Base-by-base conservation (phyloP, 2,888 invertebrate genomes). In the Apodemia mormo region DNA sequence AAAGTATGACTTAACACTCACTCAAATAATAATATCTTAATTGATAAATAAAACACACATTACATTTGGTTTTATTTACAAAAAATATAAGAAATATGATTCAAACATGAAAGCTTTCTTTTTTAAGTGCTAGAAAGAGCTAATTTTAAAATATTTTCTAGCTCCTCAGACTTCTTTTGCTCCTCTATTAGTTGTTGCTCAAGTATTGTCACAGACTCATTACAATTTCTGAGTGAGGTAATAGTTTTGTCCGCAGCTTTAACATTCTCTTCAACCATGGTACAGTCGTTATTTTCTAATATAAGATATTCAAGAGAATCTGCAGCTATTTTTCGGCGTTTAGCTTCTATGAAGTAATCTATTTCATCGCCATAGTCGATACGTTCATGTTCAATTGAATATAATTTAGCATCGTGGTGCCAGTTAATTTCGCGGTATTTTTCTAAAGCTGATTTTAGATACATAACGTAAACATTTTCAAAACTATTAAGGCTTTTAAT, bases 361-460 rank as follows among this genome's bases (percentile, higher is more conserved):
- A 93, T 70, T 65, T 89, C 88, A 80, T 92, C 91, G 71, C 87
- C 85, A 77, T 80, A 83, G 14, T 87, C 85, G 54, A 86, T 73
- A n/a, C 82, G 81, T 81, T 86, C 90, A 73, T 90, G 88, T 79
- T 92, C 91, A 52, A 88, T 80, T 71, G 80, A 76, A 40, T 92
- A 74, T 58, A 84, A 75, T 65, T 85, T 82, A 45, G 81, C 77
- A 73, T 88, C 83, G 80, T 95, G 95, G 86, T 95, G 94, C 96
- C 96, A 96, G 56, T 94, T 89, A 29, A 89, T 85, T 71, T 86
- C 91, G 37, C 91, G 84, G 80, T 94, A 95, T 67, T 93, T 86
- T 72, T 92, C 88, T 70, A 96, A 81, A 66, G 88, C 87, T 68
- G 92, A 84, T 76, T 86, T 92, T 72, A 95, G 90, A 79, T 96